phyloP scores from a whole-genome alignment of 1,140 invertebrate species.

The Theocolax elegans region DNA sequence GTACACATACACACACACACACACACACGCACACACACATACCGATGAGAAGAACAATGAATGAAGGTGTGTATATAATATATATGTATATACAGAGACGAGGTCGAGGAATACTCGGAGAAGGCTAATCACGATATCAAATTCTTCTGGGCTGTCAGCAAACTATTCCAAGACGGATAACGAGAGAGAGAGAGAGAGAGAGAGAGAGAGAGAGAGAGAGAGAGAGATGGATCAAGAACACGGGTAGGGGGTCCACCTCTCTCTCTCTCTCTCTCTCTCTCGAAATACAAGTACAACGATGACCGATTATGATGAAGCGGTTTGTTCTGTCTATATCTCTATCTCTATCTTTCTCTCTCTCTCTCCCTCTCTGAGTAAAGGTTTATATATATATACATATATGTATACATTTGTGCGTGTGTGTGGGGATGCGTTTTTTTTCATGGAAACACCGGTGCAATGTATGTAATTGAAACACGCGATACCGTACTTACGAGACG shows the following conservation, averaged over 20 bases:
- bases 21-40: too few species aligned
- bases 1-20: too few species aligned
- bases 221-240: constrained; percentile 59
- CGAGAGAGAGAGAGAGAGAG: constrained; percentile 38
- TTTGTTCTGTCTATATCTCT: constrained; percentile 37
- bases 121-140: constrained; percentile 67
- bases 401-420: too few species aligned
- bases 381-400: constrained; percentile 29
- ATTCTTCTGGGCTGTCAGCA: constrained; percentile 67
- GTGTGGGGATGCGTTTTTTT: too few species aligned
- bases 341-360: not conserved
- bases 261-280: too few species aligned
- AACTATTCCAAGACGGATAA: constrained; percentile 52
- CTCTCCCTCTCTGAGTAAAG: not conserved
- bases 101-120: constrained; percentile 59
- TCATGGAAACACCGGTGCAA: too few species aligned
- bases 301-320: constrained; percentile 69
- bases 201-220: constrained; percentile 38
- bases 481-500: constrained; percentile 60
- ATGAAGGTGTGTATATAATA: constrained; percentile 14
- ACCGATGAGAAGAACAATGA: constrained; percentile 40
- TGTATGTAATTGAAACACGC: constrained; percentile 65
- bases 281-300: too few species aligned
- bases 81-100: constrained; percentile 35
- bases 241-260: too few species aligned